A percentile compares a stretch with the other conserved stretches of the same genome.
Conservation (phyloP, 2,888 invertebrate species). For the Gymnocheta viridis region DNA sequence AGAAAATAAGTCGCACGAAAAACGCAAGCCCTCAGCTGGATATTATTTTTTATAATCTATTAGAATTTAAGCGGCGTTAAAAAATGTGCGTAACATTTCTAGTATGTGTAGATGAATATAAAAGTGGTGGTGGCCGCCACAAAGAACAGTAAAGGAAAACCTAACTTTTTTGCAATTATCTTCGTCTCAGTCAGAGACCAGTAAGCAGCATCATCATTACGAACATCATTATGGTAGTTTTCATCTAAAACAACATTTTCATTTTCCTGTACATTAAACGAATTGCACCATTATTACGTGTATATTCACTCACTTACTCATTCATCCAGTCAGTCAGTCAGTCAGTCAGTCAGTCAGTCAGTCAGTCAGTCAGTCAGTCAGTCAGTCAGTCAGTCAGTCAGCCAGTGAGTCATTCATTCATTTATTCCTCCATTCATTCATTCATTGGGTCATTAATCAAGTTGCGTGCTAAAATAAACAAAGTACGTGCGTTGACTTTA, state of each 20-base stretch:
- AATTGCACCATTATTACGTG: constrained; percentile 25
- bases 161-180: constrained; percentile 5
- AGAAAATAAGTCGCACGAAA: not conserved
- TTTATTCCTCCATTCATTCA: constrained; percentile 33
- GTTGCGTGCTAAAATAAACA: constrained; percentile 71
- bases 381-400: constrained; percentile 27
- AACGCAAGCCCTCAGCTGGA: constrained; percentile 48
- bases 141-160: not conserved
- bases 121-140: not conserved
- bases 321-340: not conserved
- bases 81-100: constrained; percentile 38
- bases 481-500: constrained; percentile 69
- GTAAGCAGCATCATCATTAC: constrained; percentile 4
- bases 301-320: constrained; percentile 8
- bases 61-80: constrained; percentile 32
- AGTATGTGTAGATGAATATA: not conserved
- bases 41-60: constrained; percentile 26
- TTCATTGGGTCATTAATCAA: constrained; percentile 79
- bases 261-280: constrained; percentile 17
- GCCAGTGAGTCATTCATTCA: not conserved
- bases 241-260: constrained; percentile 1
- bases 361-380: not conserved
- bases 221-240: constrained; percentile 22
- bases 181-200: not conserved
- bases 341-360: not conserved